Evolutionary conservation across 2,113 vertebrate genomes (phyloP), one percentile per base, ranked within the genome.

Genomic region (Stomatorhinus ivindoensis): DNA sequence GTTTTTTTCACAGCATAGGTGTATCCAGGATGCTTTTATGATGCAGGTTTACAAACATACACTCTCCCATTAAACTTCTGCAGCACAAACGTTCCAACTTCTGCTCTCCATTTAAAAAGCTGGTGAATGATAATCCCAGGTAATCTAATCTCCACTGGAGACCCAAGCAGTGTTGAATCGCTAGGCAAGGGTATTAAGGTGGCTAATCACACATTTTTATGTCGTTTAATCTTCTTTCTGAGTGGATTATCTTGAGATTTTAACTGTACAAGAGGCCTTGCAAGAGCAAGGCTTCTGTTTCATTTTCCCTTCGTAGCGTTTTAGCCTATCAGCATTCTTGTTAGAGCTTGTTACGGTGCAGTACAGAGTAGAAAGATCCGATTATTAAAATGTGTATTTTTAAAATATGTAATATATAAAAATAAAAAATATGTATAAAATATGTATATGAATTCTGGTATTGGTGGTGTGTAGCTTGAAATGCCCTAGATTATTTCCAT

Each of bases 191-290:
- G 91, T 87, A 73, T 91, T 93, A 93, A 93, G 24, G 87, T 89
- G 80, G 76, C 89, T 92, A 92, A 94, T 93, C 91, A 50, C 86
- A 87, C 61, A 17, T 9, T 50, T 90, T 53, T 90, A 90, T 53
- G n/a, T 46, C 11, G 65, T 89, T 65, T 93, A 94, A 95, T 94
- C 93, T 69, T 87, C 89, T 90, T 51, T 89, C 85, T 83, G 8
- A 42, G 11, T 90, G 92, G 92, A 93, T 95, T 91, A 94, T 91
- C 93, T 92, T 86, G n/a, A 90, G 69, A 86, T 90, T 88, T 90
- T 61, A 86, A 31, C 39, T 76, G 48, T 31, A 50, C 51, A 69
- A 61, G 46, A 10, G 0, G 89, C 80, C 82, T 90, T 51, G 61
- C 24, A 27, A 9, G 44, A 82, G 27, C 58, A 90, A 69, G 48